Evolutionary conservation across 1,140 invertebrate species (phyloP).

Genomic region (Hylaeus anthracinus): DNA sequence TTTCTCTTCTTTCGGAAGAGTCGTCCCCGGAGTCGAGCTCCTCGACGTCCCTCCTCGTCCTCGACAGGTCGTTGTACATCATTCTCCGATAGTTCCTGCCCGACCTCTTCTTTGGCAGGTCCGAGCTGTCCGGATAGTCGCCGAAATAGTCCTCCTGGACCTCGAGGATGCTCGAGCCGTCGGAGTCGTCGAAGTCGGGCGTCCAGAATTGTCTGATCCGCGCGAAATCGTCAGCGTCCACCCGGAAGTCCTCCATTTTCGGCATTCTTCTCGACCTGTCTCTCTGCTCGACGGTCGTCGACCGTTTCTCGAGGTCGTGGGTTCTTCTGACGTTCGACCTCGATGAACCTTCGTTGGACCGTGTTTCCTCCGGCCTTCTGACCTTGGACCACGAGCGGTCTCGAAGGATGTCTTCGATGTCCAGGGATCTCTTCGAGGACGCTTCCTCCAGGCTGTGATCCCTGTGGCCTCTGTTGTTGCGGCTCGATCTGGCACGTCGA

Average conservation of each 20-base stretch:
- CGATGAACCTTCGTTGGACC: not conserved
- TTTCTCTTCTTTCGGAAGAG: slow-evolving; percentile 74
- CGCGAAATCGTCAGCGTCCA: slow-evolving; percentile 66
- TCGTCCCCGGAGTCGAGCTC: slow-evolving; percentile 70
- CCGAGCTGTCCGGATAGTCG: slow-evolving; percentile 68
- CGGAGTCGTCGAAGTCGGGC: slow-evolving; percentile 64
- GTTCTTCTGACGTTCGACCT: not conserved
- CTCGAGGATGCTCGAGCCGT: slow-evolving; percentile 63
- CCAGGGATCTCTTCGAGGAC: slow-evolving; percentile 34
- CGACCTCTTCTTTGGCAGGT: slow-evolving; percentile 67
- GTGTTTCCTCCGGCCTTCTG: slow-evolving; percentile 39
- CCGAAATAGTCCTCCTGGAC: slow-evolving; percentile 74
- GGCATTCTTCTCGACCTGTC: slow-evolving; percentile 53
- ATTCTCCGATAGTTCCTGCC: slow-evolving; percentile 48
- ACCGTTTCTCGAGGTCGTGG: slow-evolving; percentile 2
- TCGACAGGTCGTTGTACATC: slow-evolving; percentile 68
- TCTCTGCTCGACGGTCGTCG: not conserved
- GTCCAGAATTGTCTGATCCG: slow-evolving; percentile 61
- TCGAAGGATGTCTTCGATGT: slow-evolving; percentile 33
- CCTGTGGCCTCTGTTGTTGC: slow-evolving; percentile 49
- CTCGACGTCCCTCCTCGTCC: slow-evolving; percentile 63
- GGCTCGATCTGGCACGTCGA: slow-evolving; percentile 66
- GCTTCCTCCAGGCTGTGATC: slow-evolving; percentile 53
- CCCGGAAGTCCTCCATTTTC: slow-evolving; percentile 69
- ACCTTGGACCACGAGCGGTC: slow-evolving; percentile 34